Evolutionary conservation across 2,888 invertebrate genomes (phyloP).

Genomic region (Thyatira batis): DNA sequence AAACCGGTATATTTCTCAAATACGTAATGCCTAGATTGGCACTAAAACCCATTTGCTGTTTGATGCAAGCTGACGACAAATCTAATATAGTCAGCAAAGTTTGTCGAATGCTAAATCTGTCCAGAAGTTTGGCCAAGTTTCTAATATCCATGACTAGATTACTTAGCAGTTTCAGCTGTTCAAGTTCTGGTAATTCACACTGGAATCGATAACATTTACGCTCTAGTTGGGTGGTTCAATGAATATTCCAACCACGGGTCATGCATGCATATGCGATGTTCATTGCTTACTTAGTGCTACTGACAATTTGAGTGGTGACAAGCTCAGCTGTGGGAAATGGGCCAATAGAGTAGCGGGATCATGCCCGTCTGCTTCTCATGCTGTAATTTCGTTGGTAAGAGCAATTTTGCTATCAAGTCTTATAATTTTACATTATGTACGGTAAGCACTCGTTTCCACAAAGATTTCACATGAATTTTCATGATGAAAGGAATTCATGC

Average conservation of each 20-base stretch:
- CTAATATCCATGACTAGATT: not conserved
- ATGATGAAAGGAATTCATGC: too few relatives aligned
- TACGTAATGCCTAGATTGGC: not conserved
- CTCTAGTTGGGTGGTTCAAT: not conserved
- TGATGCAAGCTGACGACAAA: not conserved
- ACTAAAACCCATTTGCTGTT: not conserved
- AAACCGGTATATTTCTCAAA: not conserved
- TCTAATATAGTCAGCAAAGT: conserved; percentile 1
- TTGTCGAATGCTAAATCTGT: not conserved
- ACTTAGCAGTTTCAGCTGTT: not conserved
- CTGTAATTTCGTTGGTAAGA: not conserved
- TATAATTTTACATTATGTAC: not conserved
- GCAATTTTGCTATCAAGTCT: not conserved
- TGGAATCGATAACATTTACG: not conserved
- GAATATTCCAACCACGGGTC: not conserved
- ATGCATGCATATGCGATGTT: not conserved
- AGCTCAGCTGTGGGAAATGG: not conserved
- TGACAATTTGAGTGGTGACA: not conserved
- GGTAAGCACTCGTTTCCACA: too few relatives aligned
- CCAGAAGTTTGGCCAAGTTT: not conserved
- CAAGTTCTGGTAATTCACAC: not conserved
- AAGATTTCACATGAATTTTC: too few relatives aligned
- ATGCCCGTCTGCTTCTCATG: not conserved
- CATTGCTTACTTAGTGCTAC: not conserved
- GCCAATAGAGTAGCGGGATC: not conserved